Evolutionary conservation across 2,113 vertebrate genomes (phyloP).

Genomic region (Andinoacara biseriatus): DNA sequence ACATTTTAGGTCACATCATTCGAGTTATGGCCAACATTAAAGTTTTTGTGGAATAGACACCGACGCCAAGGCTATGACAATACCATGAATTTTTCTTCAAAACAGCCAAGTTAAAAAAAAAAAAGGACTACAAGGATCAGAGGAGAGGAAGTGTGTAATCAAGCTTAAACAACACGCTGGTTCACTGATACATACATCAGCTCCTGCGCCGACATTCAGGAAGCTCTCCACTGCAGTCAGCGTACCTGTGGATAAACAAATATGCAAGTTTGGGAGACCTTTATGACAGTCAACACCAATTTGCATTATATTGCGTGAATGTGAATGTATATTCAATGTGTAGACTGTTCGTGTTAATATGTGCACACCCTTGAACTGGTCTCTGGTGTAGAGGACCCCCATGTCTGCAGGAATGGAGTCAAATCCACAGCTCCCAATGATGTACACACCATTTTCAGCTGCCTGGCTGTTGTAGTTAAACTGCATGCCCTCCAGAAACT

Average conservation of each 20-base stretch:
- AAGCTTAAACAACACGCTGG: neutral
- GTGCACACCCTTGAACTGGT: conserved; percentile 88
- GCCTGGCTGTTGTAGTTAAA: conserved; percentile 88
- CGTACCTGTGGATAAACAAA: conserved; percentile 79
- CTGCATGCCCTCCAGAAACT: conserved; percentile 94
- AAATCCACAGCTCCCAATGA: conserved; percentile 95
- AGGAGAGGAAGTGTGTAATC: neutral
- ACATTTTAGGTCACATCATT: too few species aligned
- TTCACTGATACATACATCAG: conserved; percentile 82
- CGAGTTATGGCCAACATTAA: too few species aligned
- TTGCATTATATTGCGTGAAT: neutral
- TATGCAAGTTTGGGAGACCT: neutral
- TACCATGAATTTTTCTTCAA: too few species aligned
- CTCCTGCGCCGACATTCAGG: conserved; percentile 83
- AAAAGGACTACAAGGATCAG: neutral
- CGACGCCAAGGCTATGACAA: too few species aligned
- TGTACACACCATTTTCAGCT: conserved; percentile 88
- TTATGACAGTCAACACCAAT: neutral
- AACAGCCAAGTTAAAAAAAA: too few species aligned
- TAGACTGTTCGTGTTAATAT: neutral
- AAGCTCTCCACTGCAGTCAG: conserved; percentile 94
- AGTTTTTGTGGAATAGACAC: too few species aligned
- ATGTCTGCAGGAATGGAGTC: conserved; percentile 96
- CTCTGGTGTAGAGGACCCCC: conserved; percentile 91
- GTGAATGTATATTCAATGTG: neutral